A percentile compares a stretch with the other conserved stretches of the same genome.
Evolutionary conservation across 2,888 invertebrate genomes (phyloP).

Genomic region (Nezara viridula): DNA sequence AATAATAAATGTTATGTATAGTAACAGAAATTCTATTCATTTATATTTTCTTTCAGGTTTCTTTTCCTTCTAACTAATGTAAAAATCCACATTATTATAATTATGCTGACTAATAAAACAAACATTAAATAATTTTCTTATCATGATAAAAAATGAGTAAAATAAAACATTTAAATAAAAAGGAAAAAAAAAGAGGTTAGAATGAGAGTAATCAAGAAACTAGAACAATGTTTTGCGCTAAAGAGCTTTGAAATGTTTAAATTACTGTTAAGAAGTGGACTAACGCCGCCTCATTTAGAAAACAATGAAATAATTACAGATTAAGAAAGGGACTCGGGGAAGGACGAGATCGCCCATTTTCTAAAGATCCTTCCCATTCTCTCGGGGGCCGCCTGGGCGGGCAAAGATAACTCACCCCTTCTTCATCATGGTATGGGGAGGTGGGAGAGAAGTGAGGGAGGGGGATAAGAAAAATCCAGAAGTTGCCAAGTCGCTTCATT

Average conservation of each 20-base stretch:
- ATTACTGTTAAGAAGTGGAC: constrained; percentile 28
- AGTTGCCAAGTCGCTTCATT: not conserved
- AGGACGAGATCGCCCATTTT: not conserved
- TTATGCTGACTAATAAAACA: too few species aligned
- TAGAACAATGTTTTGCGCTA: not conserved
- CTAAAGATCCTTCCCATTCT: not conserved
- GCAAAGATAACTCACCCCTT: not conserved
- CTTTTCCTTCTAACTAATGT: too few species aligned
- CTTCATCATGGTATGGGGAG: not conserved
- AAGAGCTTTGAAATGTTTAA: constrained; percentile 32
- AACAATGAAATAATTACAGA: constrained; percentile 32
- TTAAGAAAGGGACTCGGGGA: not conserved
- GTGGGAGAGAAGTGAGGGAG: too few species aligned
- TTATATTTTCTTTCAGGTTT: too few species aligned
- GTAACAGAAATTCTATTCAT: too few species aligned
- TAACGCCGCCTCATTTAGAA: not conserved
- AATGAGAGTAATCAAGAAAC: not conserved
- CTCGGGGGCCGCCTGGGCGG: not conserved
- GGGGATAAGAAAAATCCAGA: not conserved
- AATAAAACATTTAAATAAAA: not conserved
- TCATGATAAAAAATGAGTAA: not conserved
- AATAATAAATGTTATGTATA: too few species aligned
- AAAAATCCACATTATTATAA: too few species aligned
- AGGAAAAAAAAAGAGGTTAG: not conserved
- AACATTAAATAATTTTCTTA: not conserved